Conservation (phyloP, 2,113 vertebrate genomes). For the Opisthocomus hoazin region DNA sequence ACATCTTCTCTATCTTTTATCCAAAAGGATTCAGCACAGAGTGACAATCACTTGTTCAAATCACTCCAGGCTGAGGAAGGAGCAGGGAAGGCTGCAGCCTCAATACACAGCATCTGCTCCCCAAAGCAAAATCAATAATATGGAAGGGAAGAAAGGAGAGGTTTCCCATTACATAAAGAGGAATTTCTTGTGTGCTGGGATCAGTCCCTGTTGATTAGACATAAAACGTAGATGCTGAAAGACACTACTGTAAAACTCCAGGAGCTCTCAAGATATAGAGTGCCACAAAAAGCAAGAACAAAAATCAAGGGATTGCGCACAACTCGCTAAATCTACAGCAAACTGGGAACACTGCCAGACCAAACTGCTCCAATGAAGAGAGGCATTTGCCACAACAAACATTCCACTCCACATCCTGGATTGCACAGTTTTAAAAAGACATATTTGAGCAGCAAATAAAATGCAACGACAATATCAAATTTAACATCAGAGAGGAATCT, state of each 20-base stretch:
- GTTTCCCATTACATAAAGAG: not conserved
- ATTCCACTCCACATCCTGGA: slow-evolving; percentile 62
- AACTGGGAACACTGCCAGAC: slow-evolving; percentile 34
- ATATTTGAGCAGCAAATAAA: slow-evolving; percentile 50
- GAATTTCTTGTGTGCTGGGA: not conserved
- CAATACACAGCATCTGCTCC: not conserved
- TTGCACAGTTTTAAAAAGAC: slow-evolving; percentile 43
- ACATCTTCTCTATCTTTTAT: not conserved
- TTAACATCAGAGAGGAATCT: slow-evolving; percentile 7
- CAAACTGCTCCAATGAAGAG: slow-evolving; percentile 50
- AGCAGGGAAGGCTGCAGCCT: not conserved
- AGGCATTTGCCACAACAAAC: slow-evolving; percentile 60
- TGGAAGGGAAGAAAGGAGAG: not conserved
- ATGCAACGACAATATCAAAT: not conserved
- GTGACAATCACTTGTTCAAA: not conserved
- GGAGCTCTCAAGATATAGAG: not conserved
- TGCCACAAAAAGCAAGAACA: slow-evolving; percentile 37
- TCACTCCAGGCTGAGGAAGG: not conserved
- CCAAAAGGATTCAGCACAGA: not conserved
- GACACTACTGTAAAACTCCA: not conserved
- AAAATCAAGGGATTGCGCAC: slow-evolving; percentile 32
- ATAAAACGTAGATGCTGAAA: not conserved
- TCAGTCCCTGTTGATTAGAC: not conserved
- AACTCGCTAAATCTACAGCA: slow-evolving; percentile 57
- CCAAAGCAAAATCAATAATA: not conserved